A percentile compares a stretch with the other conserved stretches of the same genome.
Evolutionary conservation across 23 tunicate species (phyloP).

Genomic region (Halocynthia roretzi): DNA sequence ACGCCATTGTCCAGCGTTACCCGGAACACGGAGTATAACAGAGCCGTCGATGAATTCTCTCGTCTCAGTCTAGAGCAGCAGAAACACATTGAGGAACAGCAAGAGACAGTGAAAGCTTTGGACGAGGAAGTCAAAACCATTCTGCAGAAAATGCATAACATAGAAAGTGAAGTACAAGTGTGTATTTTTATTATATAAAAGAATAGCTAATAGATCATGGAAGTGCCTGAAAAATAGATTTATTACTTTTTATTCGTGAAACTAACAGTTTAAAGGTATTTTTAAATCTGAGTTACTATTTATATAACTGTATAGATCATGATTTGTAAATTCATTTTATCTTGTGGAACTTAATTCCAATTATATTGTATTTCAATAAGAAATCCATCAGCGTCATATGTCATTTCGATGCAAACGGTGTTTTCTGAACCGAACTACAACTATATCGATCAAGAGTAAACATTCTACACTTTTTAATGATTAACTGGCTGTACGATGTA

Average conservation of each 20-base stretch:
- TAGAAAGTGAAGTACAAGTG: constrained; percentile 20
- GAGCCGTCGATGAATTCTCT: constrained; percentile 67
- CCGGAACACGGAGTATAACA: constrained; percentile 14
- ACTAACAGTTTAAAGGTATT: too few relatives aligned
- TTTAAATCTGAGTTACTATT: background rate
- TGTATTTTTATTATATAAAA: background rate
- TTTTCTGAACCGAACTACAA: too few relatives aligned
- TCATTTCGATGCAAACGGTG: too few relatives aligned
- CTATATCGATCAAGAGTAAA: too few relatives aligned
- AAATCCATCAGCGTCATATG: too few relatives aligned
- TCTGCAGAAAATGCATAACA: constrained; percentile 41
- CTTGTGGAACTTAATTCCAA: too few relatives aligned
- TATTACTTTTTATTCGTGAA: too few relatives aligned
- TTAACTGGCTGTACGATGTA: too few relatives aligned
- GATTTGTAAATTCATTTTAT: too few relatives aligned
- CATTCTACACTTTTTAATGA: too few relatives aligned
- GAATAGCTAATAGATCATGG: background rate
- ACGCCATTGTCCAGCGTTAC: background rate
- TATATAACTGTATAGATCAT: too few relatives aligned
- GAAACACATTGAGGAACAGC: constrained; percentile 63
- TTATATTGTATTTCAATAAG: too few relatives aligned
- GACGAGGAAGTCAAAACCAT: constrained; percentile 39
- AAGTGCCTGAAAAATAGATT: background rate
- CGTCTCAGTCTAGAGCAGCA: constrained; percentile 60
- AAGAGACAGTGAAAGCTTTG: constrained; percentile 28